Conservation (phyloP, 2,888 invertebrate genomes). For the Eupelmus urozonus region DNA sequence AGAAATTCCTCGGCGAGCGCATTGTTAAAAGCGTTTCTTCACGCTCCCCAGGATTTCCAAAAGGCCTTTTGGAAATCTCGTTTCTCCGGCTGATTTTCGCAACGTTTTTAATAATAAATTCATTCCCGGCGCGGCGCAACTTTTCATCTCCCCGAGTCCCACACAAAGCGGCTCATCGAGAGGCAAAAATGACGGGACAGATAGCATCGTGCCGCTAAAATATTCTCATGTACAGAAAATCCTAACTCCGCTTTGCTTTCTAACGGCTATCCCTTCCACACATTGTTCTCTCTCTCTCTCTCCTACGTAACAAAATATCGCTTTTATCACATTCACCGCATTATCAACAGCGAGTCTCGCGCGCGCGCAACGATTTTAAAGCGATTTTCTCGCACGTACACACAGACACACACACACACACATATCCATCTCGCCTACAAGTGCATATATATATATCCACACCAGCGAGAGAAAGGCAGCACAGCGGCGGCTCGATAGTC, state of each 20-base stretch:
- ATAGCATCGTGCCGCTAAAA: not conserved
- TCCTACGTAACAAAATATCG: not conserved
- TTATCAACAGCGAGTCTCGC: not conserved
- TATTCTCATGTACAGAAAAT: slow-evolving; percentile 20
- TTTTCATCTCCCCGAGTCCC: no score
- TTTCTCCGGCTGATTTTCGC: no score
- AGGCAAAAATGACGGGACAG: no score
- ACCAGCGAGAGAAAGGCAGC: slow-evolving; percentile 23
- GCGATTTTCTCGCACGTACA: not conserved
- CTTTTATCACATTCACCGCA: not conserved
- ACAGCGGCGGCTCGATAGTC: no score
- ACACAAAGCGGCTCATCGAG: no score
- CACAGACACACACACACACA: no score
- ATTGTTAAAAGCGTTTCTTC: no score
- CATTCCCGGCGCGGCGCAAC: no score
- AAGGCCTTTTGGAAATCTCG: no score
- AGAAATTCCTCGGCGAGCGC: no score
- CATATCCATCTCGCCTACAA: not conserved
- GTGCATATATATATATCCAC: not conserved
- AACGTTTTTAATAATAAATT: no score
- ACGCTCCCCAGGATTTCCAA: no score
- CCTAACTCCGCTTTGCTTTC: slow-evolving; percentile 7
- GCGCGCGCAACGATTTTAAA: not conserved
- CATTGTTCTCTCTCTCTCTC: not conserved
- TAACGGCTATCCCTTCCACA: not conserved